Base-by-base conservation (phyloP, 1,140 invertebrate species). In the Theocolax elegans region DNA sequence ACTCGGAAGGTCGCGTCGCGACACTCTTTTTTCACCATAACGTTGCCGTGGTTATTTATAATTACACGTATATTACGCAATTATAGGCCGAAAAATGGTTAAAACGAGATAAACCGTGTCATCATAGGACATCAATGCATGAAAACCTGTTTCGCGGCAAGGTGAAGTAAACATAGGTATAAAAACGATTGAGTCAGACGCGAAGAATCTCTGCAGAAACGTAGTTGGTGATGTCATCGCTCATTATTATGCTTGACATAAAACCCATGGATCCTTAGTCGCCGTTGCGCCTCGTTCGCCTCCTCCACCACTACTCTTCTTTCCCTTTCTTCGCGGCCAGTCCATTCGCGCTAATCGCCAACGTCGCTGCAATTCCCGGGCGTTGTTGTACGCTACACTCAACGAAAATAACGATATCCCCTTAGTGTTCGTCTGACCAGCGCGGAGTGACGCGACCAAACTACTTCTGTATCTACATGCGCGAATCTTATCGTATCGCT, bases 201-300 rank as follows among this genome's bases (percentile, higher is more conserved):
- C 65, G 75, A 79, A 81, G 84, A 84, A 85, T 86, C 81, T 85
- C 72, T 76, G 75, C 75, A 81, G 78, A 80, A 80, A 75, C 81
- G 78, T 81, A 80, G 76, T 78, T 77, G 81, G 76, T 86, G 84
- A 86, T 81, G 79, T 86, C 84, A 86, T 75, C 78, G 54, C 56
- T 73, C 76, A 81, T 84, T 84, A 83, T 80, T 81, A 85, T 80
- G 77, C 79, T 76, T 78, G 74, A 79, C 79, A 80, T 78, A 76
- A 49, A 79, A 77, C 70, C 73, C 74, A 76, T 75, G 73, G 76
- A 78, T 76, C 71, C 74, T 71, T 70, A 68, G 70, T 72, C 40
- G 56, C 58, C 73, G 59, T 27, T n/a, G 56, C 35, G 67, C 59
- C 67, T 46, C 48, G 72, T n/a, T 73, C 71, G 72, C 71, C 74